Evolutionary conservation across 2,113 vertebrate genomes (phyloP), one percentile per base, ranked within the genome.

Genomic region (Lycocorax pyrrhopterus): DNA sequence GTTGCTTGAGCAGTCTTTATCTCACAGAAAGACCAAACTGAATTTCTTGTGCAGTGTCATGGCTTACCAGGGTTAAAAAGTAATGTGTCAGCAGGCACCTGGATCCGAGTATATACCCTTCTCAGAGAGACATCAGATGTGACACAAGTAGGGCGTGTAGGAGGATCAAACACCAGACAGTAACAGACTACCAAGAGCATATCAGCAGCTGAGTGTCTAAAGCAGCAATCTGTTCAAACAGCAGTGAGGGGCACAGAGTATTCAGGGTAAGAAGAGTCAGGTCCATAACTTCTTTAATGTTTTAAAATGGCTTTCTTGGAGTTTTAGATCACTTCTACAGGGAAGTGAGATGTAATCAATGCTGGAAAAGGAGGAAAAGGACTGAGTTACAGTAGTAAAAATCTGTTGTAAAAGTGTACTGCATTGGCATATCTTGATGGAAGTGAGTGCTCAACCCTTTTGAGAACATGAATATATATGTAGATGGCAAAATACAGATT

Each of bases 151-250:
- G 84, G 56, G 22, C 30, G 8, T 78, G 64, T 46, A 30, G 64
- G 37, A 82, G 87, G 60, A 87, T 95, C 89, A 97, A 92, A 91
- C 52, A 84, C 33, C 32, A 74, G 52, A 7, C 26, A 81, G 56
- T 52, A 87, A 71, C 21, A 37, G 56, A 30, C 56, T 89, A 72
- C 77, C 76, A 93, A 78, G 86, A 88, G 11, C 43, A 29, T 63
- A 75, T 86, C 59, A 93, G 74, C 81, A 93, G 59, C 66, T 60
- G 62, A 85, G 84, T 79, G 74, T 91, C 53, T 91, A 49, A 93
- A 92, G 78, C 74, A 82, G 44, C 84, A 87, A 64, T 67, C 74
- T 91, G 87, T 91, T 94, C 84, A 82, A 89, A 79, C 62, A 73
- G 49, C 81, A 79, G 41, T 49, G 62, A 25, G 33, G 56, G 15